Evolutionary conservation across 1,140 invertebrate species (phyloP), one percentile per base, ranked within the genome.

Genomic region (Drosophila insularis): DNA sequence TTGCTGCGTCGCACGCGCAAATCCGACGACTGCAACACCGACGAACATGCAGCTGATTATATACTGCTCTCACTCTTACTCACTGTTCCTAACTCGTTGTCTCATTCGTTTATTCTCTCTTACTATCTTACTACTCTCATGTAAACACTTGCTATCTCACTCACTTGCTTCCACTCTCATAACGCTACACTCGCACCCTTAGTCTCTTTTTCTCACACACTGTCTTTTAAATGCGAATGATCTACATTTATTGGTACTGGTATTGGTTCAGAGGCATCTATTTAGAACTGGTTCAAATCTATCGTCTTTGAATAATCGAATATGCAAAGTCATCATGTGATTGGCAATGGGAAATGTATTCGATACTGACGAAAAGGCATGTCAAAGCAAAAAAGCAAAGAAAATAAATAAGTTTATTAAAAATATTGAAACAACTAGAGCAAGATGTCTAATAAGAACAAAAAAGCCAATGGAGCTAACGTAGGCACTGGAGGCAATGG

Each of bases 241-340:
- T 1, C 32, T 35, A 35, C 2, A 35, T 4, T 35, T 35, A 32
- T 56, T 56, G 1, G 43, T 70, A 63, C 46, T 14, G 0, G 19
- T 59, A 55, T 19, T 21, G 27, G 21, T 55, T 13, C 13, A n/a
- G 2, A 56, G 54, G 13, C 13, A 4, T 27, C 11, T 5, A 13
- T 7, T 31, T 27, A 71, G 8, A 11, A 17, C 21, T 11, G 53
- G 63, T 60, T 19, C 35, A 35, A 8, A 4, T 4, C 6, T 13
- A n/a, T 64, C 53, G 23, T 17, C 8, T 11, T 11, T n/a, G 13
- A 66, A 0, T 17, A 32, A 60, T 75, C 37, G 58, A 63, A 53
- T 75, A 58, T 23, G 63, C 63, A 31, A 50, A 10, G 35, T 59
- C 62, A 86, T 86, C 82, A 86, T 87, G 84, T 86, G 82, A 86